Conservation (phyloP, 2,888 invertebrate species). For the Xanthorhoe designata region DNA sequence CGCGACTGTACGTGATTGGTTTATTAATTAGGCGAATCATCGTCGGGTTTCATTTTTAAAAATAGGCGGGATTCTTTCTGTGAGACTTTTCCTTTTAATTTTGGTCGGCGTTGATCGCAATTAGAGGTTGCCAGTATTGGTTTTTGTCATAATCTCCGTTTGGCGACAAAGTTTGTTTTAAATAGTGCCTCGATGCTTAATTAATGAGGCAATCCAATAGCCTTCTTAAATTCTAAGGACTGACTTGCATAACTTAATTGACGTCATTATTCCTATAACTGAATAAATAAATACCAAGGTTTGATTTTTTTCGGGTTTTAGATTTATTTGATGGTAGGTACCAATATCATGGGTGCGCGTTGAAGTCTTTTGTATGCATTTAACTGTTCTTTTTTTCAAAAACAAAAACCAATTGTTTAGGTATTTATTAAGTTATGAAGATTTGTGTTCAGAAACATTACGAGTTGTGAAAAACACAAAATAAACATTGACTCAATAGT, state of each 20-base stretch:
- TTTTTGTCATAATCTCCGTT: constrained; percentile 76
- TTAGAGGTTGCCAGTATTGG: constrained; percentile 75
- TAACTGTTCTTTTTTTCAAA: neutral
- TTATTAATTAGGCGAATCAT: constrained; percentile 86
- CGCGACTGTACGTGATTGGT: constrained; percentile 86
- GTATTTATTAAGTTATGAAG: too few relatives aligned
- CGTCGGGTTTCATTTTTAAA: constrained; percentile 81
- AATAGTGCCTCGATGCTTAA: constrained; percentile 62
- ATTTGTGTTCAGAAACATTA: too few relatives aligned
- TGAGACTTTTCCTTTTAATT: constrained; percentile 84
- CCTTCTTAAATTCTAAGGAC: constrained; percentile 49
- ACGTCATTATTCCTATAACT: constrained; percentile 34
- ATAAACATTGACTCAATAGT: neutral
- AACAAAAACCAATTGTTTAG: neutral
- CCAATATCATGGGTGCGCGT: constrained; percentile 10
- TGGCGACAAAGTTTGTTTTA: constrained; percentile 67
- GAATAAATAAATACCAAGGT: constrained; percentile 10
- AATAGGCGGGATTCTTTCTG: constrained; percentile 85
- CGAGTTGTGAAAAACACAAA: neutral
- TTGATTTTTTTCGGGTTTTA: constrained; percentile 6
- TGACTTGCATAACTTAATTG: constrained; percentile 43
- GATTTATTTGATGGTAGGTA: neutral
- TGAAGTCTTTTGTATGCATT: constrained; percentile 16
- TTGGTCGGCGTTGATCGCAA: constrained; percentile 81
- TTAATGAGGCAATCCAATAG: constrained; percentile 61